These are phyloP conservation scores for Guaruba guarouba DNA, from an alignment of 2,113 vertebrate species.

Conservation along the genomic window DNA sequence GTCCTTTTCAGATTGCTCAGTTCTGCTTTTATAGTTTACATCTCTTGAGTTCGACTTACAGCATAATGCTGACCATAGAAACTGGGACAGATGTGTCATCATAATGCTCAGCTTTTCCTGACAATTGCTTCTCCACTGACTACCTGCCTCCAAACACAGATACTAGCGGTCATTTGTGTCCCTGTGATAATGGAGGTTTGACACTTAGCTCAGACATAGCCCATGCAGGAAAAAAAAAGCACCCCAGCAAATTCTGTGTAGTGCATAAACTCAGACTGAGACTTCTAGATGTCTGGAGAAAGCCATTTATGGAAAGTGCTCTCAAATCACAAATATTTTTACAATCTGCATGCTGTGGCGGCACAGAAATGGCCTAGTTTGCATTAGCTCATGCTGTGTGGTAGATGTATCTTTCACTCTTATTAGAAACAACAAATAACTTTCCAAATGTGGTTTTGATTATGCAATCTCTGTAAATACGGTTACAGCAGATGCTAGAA, in stretches of 20 bases:
- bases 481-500: not conserved
- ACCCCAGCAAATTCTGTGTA: not conserved
- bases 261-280: not conserved
- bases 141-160: not conserved
- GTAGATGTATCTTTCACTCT: not conserved
- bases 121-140: rapidly evolving
- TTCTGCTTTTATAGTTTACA: not conserved
- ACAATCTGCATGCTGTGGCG: not conserved
- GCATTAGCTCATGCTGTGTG: not conserved
- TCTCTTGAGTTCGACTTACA: not conserved
- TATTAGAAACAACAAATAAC: not conserved
- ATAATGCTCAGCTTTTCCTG: not conserved
- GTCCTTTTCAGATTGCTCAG: not conserved
- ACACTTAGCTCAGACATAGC: not conserved
- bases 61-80: not conserved
- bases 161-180: not conserved
- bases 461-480: not conserved
- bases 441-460: not conserved
- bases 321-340: not conserved
- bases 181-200: not conserved
- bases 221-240: not conserved
- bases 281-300: not conserved
- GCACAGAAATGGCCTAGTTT: not conserved
- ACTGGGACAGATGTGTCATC: not conserved
- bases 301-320: not conserved